Evolutionary conservation across 2,888 invertebrate genomes (phyloP).

Genomic region (Cosmia trapezina): DNA sequence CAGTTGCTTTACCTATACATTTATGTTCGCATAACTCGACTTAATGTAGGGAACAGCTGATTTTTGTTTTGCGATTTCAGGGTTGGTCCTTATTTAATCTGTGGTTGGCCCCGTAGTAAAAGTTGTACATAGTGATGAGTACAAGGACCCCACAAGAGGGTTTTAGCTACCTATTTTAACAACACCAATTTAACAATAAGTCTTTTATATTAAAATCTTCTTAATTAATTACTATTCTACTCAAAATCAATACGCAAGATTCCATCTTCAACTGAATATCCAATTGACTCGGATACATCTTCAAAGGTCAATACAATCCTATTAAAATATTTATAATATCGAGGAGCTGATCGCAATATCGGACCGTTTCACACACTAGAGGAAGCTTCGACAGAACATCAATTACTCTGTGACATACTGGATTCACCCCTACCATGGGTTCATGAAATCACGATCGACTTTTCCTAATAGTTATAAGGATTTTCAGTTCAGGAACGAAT

Average conservation of each 20-base stretch:
- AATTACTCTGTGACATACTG: slow-evolving; percentile 72
- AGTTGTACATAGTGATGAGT: not conserved
- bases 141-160: not conserved
- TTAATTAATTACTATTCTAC: not conserved
- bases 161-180: not conserved
- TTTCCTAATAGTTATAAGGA: not conserved
- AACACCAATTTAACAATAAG: not conserved
- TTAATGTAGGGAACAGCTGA: not conserved
- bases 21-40: not conserved
- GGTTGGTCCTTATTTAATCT: not conserved
- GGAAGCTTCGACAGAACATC: slow-evolving; percentile 68
- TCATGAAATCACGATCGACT: not conserved
- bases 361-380: slow-evolving; percentile 35
- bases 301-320: slow-evolving; percentile 25
- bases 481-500: not conserved
- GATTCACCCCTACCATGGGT: slow-evolving; percentile 52
- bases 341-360: slow-evolving; percentile 51
- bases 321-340: slow-evolving; percentile 53
- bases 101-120: not conserved
- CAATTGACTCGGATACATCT: not conserved
- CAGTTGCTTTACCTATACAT: not conserved
- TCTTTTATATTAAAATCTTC: not conserved
- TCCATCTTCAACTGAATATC: not conserved
- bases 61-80: not conserved
- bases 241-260: not conserved